phyloP scores from a whole-genome alignment of 2,888 invertebrate genomes.

The Anticlea derivata region DNA sequence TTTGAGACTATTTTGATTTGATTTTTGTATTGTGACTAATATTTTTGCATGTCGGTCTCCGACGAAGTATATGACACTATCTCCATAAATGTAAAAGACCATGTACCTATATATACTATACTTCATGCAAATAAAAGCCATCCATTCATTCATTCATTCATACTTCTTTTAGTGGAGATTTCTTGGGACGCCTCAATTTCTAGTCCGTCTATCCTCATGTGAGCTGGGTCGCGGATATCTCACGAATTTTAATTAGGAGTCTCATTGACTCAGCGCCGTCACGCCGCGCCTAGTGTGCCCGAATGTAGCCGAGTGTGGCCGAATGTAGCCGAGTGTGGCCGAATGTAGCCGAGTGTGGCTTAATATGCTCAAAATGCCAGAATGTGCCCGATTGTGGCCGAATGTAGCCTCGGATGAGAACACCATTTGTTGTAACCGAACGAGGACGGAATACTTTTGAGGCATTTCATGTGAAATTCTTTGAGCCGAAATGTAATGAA shows the following conservation, averaged over 20 bases:
- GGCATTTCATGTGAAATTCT: not conserved
- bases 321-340: not conserved
- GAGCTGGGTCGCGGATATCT: constrained; percentile 18
- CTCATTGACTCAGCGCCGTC: constrained; percentile 7
- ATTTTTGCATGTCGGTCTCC: too few relatives aligned
- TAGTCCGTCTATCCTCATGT: not conserved
- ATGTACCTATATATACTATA: too few relatives aligned
- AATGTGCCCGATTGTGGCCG: not conserved
- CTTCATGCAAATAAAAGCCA: too few relatives aligned
- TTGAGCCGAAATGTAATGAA: not conserved
- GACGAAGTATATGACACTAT: too few relatives aligned
- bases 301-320: not conserved
- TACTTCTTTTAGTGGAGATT: too few relatives aligned
- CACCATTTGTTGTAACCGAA: not conserved
- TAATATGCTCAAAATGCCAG: too few relatives aligned
- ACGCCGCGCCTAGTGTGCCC: not conserved
- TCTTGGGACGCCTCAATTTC: not conserved
- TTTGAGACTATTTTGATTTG: too few relatives aligned
- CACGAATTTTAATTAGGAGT: constrained; percentile 39
- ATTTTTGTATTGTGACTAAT: too few relatives aligned
- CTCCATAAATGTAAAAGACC: too few relatives aligned
- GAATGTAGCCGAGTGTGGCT: not conserved
- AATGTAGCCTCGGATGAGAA: not conserved
- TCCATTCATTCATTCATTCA: too few relatives aligned
- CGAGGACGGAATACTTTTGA: not conserved